A percentile compares a stretch with the other conserved stretches of the same genome.
These are phyloP conservation scores for Chloroceryle aenea DNA, from an alignment of 2,113 vertebrate genomes.

Conservation along the genomic window DNA sequence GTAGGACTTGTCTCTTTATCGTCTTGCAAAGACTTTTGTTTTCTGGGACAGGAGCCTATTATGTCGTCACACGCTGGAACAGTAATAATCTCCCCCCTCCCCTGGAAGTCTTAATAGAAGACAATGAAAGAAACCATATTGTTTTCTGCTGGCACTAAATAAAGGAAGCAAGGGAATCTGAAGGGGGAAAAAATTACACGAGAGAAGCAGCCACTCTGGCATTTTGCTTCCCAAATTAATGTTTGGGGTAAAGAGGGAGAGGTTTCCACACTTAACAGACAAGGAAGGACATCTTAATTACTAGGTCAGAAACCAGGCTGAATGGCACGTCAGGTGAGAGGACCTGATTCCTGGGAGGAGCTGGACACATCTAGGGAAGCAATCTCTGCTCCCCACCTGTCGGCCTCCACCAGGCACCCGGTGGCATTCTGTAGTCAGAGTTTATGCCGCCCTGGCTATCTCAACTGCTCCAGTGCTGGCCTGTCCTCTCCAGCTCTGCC, in stretches of 20 bases:
- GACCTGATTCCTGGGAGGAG: conserved; percentile 1
- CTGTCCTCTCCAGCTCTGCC: not conserved
- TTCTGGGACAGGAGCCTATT: conserved; percentile 81
- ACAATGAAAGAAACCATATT: conserved; percentile 62
- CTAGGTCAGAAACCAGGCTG: conserved; percentile 34
- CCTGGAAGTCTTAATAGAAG: conserved; percentile 52
- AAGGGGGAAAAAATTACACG: not conserved
- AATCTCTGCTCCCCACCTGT: not conserved
- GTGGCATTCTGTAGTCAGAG: not conserved
- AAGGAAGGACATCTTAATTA: conserved; percentile 51
- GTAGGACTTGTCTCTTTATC: conserved; percentile 75
- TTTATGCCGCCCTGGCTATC: not conserved
- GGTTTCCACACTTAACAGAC: conserved; percentile 46
- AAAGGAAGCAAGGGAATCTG: conserved; percentile 66
- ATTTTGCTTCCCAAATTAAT: conserved; percentile 46
- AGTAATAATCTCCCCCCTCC: conserved; percentile 65
- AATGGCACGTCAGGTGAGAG: conserved; percentile 32
- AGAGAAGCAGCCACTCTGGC: conserved; percentile 35
- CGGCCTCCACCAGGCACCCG: accelerated
- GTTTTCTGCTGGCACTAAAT: conserved; percentile 53
- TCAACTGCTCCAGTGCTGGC: not conserved
- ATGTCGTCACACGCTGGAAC: conserved; percentile 73
- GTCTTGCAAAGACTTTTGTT: conserved; percentile 76
- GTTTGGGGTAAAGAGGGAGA: conserved; percentile 54
- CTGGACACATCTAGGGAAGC: not conserved